Base-by-base conservation (phyloP, 2,797 vertebrate species). In the Philypnodon macrostomus region DNA sequence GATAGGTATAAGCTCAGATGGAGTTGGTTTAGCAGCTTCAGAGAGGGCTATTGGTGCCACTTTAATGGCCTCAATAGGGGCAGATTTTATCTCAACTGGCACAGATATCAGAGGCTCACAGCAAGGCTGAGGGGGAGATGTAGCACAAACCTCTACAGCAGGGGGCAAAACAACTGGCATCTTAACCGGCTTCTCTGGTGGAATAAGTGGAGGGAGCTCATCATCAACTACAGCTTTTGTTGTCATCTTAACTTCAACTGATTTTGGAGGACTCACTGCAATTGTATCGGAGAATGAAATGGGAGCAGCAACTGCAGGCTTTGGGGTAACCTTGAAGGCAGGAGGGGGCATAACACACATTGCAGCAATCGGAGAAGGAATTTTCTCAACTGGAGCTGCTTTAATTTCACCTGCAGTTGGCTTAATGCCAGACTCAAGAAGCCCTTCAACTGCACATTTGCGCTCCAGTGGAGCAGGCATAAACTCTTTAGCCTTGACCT, bases 201-300 rank as follows among this genome's bases (percentile, higher is more conserved):
- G 93, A 63, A 98, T 92, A 72, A 98, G 91, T 62, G 95, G 95
- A 32, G 95, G 96, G 58, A 97, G 90, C 5, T 97, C 95, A 59
- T 97, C 93, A 30, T 95, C 80, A 30, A 53, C n/a, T n/a, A n/a
- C 5, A 38, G 24, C 31, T 63, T 79, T 87, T 30, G 67, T 53
- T 36, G 42, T 19, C 23, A 42, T 30, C 47, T 80, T 83, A 12
- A 73, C 17, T n/a, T 75, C 61, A 58, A 65, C 35, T 46, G 69
- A 48, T 67, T 75, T 88, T 2, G 83, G 79, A 60, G 85, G 65
- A 7, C 73, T 66, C 21, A 70, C 58, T 21, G 80, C 73, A 50
- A 88, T 40, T 32, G 81, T 66, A 55, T 75, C 81, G 14, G 72
- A 72, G 78, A 86, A 85, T 47, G 84, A 87, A 52, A 77, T 50